Evolutionary conservation across 1,140 invertebrate genomes (phyloP).

Genomic region (Drosophila leontia): DNA sequence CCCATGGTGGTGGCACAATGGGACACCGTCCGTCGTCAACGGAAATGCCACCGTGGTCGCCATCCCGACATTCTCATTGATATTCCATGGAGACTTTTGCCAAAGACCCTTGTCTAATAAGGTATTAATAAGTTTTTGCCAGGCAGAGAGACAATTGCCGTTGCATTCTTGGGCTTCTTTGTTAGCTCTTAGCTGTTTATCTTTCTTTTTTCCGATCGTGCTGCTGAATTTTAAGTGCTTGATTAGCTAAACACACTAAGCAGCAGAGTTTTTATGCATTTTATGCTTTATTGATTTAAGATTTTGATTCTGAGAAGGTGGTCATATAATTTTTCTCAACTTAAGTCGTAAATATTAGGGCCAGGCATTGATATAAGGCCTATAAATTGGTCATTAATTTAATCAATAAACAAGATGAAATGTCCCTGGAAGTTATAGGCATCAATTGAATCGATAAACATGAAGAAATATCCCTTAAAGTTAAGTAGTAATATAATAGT

Average conservation of each 20-base stretch:
- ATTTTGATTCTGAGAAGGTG: slow-evolving; percentile 9
- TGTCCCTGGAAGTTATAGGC: background rate
- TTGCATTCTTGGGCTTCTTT: slow-evolving; percentile 62
- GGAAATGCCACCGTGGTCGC: slow-evolving; percentile 62
- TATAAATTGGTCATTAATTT: background rate
- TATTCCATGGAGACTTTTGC: slow-evolving; percentile 47
- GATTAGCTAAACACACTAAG: slow-evolving; percentile 41
- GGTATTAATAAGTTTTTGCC: slow-evolving; percentile 77
- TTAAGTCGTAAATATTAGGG: background rate
- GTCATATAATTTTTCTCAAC: background rate
- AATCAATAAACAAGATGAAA: background rate
- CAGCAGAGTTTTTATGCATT: slow-evolving; percentile 21
- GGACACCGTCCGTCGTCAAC: slow-evolving; percentile 20
- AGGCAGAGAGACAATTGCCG: slow-evolving; percentile 54
- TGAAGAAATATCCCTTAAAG: background rate
- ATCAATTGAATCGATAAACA: background rate
- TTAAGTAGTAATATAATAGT: background rate
- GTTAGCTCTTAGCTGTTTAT: slow-evolving; percentile 18
- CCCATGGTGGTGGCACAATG: slow-evolving; percentile 50
- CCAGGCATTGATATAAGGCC: background rate
- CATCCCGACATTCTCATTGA: slow-evolving; percentile 57
- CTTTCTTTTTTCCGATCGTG: slow-evolving; percentile 35
- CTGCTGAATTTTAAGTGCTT: slow-evolving; percentile 63
- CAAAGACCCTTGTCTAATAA: slow-evolving; percentile 69
- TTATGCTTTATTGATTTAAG: background rate